Base-by-base conservation (phyloP, 2,888 invertebrate genomes). In the Microplitis manilae region DNA sequence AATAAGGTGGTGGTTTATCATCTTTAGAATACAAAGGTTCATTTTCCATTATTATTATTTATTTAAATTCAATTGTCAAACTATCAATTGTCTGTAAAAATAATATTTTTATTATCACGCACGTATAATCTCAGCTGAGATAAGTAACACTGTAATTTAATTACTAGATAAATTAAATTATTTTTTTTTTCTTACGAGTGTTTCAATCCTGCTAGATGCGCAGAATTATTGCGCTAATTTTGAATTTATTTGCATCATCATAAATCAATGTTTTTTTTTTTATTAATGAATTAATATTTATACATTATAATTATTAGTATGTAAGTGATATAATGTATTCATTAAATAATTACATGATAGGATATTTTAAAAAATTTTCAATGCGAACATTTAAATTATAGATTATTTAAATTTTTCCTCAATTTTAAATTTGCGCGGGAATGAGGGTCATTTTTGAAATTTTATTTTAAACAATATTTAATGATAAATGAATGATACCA, bases 1-100 rank as follows among this genome's bases (percentile, higher is more conserved):
- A 81, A 72, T 85, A 86, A 69, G 87, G 80, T 8, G 87, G 86
- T 38, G 87, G 86, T 68, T 81, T 84, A 39, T 86, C 87, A 40
- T 59, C 38, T n/a, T 30, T 74, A 17, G 81, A 13, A 71, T 81
- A 84, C 65, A 87, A 70, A 38, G 85, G 82, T 62, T 83, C 81
- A 5, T 72, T 81, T 75, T 87, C 87, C 87, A 87, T 87, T 9
- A 68, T 68, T 1, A 15, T 13, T 50, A 2, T 5, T 30, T 4
- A 17, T 15, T 15, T 7, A 68, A 50, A 59, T 39, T 38, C 13
- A 30, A 59, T 68, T 39, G 9, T 38, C 9, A 0, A 68, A 77
- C 64, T 64, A 15, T 62, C 61, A 6, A 20, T 8, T 59, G 30
- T 59, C 67, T 8, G 1, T 39, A 62, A 5, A 60, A 5, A 13